Conservation (phyloP, 2,113 vertebrate genomes). For the Pachypanchax playfairii region DNA sequence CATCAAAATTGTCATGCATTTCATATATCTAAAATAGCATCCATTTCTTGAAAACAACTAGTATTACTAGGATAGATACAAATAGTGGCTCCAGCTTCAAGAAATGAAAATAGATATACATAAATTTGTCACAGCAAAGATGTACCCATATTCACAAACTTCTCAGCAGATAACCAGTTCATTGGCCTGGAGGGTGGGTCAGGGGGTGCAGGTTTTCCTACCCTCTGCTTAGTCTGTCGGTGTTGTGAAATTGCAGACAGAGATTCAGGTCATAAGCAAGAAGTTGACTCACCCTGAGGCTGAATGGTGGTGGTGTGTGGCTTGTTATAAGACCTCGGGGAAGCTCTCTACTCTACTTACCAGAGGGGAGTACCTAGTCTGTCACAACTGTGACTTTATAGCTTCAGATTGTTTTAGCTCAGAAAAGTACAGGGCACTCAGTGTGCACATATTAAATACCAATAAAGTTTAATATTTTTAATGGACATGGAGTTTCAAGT, state of each 20-base stretch:
- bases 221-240: slow-evolving; percentile 58
- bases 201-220: too few species aligned
- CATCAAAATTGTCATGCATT: too few species aligned
- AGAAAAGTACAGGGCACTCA: slow-evolving; percentile 21
- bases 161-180: slow-evolving; percentile 35
- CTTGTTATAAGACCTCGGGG: slow-evolving; percentile 61
- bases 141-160: not conserved
- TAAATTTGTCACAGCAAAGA: slow-evolving; percentile 29
- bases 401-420: slow-evolving; percentile 36
- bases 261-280: slow-evolving; percentile 68
- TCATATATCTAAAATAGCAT: too few species aligned
- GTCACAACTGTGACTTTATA: slow-evolving; percentile 51
- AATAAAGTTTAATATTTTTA: not conserved
- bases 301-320: slow-evolving; percentile 63
- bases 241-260: slow-evolving; percentile 57
- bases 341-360: slow-evolving; percentile 58
- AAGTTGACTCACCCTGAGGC: slow-evolving; percentile 68
- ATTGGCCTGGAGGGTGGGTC: slow-evolving; percentile 47
- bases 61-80: too few species aligned
- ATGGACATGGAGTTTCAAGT: not conserved
- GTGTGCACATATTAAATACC: slow-evolving; percentile 19
- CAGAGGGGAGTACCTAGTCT: slow-evolving; percentile 49
- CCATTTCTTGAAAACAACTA: too few species aligned
- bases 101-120: too few species aligned
- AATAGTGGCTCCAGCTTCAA: too few species aligned